phyloP scores from a whole-genome alignment of 2,888 invertebrate species.

The Stegana nigrithorax region DNA sequence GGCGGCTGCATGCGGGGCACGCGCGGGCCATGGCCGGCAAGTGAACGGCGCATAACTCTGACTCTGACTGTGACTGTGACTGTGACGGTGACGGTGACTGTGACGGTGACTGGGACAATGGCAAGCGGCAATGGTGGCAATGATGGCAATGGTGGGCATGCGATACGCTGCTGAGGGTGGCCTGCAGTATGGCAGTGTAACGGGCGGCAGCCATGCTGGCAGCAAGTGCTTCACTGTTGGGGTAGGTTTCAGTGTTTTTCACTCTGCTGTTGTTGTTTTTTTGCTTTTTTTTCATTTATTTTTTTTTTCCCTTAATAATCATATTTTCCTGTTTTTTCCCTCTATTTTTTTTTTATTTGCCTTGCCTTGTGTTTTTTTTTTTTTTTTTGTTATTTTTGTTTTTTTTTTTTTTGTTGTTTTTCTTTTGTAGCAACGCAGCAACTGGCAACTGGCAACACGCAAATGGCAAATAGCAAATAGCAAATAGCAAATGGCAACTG shows the following conservation, averaged over 20 bases:
- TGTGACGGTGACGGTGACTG: too few species aligned
- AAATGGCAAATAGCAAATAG: slow-evolving; percentile 38
- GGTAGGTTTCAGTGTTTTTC: not conserved
- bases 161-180: not conserved
- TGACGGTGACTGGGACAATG: too few species aligned
- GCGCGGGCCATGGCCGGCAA: too few species aligned
- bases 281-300: slow-evolving; percentile 18
- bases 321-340: slow-evolving; percentile 22
- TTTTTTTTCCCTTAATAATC: not conserved
- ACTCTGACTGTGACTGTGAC: too few species aligned
- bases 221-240: not conserved
- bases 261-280: not conserved
- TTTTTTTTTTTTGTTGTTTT: not conserved
- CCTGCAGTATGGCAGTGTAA: not conserved
- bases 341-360: not conserved
- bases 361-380: slow-evolving; percentile 5
- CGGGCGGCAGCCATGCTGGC: slow-evolving; percentile 12
- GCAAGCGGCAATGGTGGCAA: too few species aligned
- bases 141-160: too few species aligned
- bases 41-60: too few species aligned
- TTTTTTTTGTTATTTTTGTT: not conserved
- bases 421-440: slow-evolving; percentile 32
- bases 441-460: slow-evolving; percentile 56
- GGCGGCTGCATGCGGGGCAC: too few species aligned
- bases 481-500: too few species aligned